Evolutionary conservation across 2,113 vertebrate genomes (phyloP).

Genomic region (Gobius niger): DNA sequence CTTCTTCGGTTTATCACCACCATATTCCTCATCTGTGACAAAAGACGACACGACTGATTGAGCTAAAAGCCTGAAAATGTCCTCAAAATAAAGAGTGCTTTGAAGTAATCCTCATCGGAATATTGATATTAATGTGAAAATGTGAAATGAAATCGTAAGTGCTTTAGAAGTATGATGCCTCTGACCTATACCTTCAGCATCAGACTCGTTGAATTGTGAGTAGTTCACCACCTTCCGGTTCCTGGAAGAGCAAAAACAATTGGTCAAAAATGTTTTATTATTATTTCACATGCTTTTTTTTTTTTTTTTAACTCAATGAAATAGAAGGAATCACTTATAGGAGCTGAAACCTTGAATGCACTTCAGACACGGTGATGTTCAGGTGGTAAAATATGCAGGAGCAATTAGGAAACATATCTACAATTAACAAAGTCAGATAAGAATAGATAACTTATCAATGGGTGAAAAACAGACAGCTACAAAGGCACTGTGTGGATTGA

Average conservation of each 20-base stretch:
- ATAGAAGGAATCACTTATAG: too few relatives aligned
- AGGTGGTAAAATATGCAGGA: too few relatives aligned
- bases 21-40: constrained; percentile 92
- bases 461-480: too few relatives aligned
- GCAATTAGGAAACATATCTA: too few relatives aligned
- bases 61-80: neutral
- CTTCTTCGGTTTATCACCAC: constrained; percentile 92
- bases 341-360: too few relatives aligned
- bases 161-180: neutral
- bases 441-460: too few relatives aligned
- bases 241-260: constrained; percentile 71
- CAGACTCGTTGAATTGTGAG: constrained; percentile 98
- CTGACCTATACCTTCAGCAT: constrained; percentile 81
- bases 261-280: too few relatives aligned
- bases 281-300: neutral
- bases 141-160: too few relatives aligned
- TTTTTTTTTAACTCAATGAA: neutral
- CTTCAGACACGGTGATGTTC: too few relatives aligned
- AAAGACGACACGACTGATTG: neutral
- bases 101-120: neutral
- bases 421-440: too few relatives aligned
- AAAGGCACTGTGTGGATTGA: too few relatives aligned
- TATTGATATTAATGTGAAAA: too few relatives aligned
- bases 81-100: neutral
- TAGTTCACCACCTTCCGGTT: constrained; percentile 99